Conservation (phyloP, 2,113 vertebrate genomes). For the Hippolais icterina region DNA sequence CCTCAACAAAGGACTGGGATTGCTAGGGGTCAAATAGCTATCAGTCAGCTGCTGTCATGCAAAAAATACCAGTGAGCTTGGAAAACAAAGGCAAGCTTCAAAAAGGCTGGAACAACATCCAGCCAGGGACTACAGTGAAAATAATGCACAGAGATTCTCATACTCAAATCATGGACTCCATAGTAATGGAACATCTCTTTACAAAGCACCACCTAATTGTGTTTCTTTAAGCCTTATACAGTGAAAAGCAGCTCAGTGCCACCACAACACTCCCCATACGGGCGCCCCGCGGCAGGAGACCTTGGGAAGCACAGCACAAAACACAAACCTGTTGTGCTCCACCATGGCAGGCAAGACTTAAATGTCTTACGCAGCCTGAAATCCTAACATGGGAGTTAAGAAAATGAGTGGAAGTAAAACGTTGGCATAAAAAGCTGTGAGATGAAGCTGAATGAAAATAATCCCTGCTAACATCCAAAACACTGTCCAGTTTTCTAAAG, state of each 20-base stretch:
- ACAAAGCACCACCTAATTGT: not conserved
- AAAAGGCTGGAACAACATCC: not conserved
- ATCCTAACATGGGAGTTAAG: not conserved
- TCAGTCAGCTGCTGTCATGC: not conserved
- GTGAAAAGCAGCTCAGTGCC: not conserved
- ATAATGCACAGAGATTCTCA: not conserved
- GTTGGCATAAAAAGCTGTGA: not conserved
- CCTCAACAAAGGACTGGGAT: not conserved
- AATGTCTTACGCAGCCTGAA: rapidly evolving
- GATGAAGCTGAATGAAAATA: not conserved
- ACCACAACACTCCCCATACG: not conserved
- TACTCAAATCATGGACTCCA: not conserved
- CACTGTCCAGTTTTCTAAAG: not conserved
- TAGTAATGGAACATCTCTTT: not conserved
- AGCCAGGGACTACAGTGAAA: not conserved
- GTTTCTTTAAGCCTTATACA: not conserved
- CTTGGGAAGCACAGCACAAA: not conserved
- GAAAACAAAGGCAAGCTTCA: not conserved
- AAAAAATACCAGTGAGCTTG: not conserved
- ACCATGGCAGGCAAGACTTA: not conserved
- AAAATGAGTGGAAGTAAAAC: not conserved
- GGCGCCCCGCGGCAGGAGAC: not conserved
- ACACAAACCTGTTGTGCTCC: not conserved
- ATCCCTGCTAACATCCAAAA: not conserved
- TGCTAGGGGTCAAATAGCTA: not conserved